Conservation (phyloP, 2,797 vertebrate species). For the Sylvia borin region DNA sequence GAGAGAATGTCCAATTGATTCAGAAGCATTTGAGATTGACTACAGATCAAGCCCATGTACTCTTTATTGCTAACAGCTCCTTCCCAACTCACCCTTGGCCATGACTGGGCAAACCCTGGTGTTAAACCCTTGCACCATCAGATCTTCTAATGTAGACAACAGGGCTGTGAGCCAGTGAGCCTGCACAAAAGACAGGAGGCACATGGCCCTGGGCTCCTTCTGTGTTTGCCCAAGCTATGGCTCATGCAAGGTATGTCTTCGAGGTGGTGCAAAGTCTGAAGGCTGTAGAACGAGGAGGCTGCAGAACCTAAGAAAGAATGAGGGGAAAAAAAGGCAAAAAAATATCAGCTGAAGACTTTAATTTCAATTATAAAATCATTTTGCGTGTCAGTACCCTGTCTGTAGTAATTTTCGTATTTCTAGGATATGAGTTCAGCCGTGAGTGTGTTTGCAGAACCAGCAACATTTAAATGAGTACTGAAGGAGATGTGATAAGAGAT, state of each 20-base stretch:
- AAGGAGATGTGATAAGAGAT: not conserved
- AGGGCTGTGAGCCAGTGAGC: not conserved
- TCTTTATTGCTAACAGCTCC: not conserved
- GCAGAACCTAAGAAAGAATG: not conserved
- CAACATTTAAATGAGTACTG: not conserved
- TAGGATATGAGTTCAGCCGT: not conserved
- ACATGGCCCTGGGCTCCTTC: not conserved
- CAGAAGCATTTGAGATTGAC: not conserved
- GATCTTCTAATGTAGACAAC: not conserved
- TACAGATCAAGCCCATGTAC: not conserved
- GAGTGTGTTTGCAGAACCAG: not conserved
- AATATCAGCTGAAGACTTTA: not conserved
- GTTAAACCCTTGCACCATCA: not conserved
- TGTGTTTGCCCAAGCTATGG: not conserved
- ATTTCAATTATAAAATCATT: not conserved
- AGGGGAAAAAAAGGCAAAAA: not conserved
- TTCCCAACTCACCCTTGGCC: not conserved
- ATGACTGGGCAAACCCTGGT: not conserved
- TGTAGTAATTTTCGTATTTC: not conserved
- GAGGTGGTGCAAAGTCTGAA: not conserved
- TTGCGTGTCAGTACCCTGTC: not conserved
- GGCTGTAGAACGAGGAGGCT: not conserved
- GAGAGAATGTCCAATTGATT: not conserved
- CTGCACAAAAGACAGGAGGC: not conserved
- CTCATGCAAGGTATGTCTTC: not conserved